Base-by-base conservation (phyloP, 2,888 invertebrate genomes). In the Fragum fragum region DNA sequence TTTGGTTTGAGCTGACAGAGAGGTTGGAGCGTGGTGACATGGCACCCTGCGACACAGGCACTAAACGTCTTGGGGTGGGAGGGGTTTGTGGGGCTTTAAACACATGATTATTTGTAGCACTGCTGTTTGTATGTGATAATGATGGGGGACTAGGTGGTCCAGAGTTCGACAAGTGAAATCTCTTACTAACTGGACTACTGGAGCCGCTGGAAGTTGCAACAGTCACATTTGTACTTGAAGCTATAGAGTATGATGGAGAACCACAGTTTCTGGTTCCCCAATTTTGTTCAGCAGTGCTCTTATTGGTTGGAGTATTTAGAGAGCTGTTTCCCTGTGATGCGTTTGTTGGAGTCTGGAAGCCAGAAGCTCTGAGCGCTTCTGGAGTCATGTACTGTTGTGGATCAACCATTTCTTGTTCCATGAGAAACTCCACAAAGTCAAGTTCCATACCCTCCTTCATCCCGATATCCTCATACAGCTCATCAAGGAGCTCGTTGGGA, bases 381-480 rank as follows among this genome's bases (percentile, higher is more conserved):
- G 90, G 90, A 1, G 92, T 92, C 92, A 92, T 92, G 81, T 92
- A 92, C 21, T 89, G 83, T 14, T 91, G 90, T 0, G 89, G 89
- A 74, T 90, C 90, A 21, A 88, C 90, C 73, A 88, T 88, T 63
- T 92, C 92, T 73, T 92, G 91, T 78, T 91, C 92, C 92, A 92
- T 92, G 1, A 92, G 86, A 68, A 90, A 92, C 86, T 94, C 94
- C 55, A 93, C 92, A 85, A 94, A 91, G 86, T 94, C 94, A 66
- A 94, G 85, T 78, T 94, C 94, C 90, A 93, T 94, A 21, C 93
- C 92, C 80, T 94, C 94, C 83, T 94, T 93, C 90, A 94, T 93
- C 1, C 94, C 94, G 71, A 94, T 94, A 81, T 94, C 94, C 83
- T 92, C 92, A 86, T 93, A 94, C 69, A 94, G 93, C 88, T 94